Evolutionary conservation across 2,113 vertebrate species (phyloP).

Genomic region (Prunella himalayana): DNA sequence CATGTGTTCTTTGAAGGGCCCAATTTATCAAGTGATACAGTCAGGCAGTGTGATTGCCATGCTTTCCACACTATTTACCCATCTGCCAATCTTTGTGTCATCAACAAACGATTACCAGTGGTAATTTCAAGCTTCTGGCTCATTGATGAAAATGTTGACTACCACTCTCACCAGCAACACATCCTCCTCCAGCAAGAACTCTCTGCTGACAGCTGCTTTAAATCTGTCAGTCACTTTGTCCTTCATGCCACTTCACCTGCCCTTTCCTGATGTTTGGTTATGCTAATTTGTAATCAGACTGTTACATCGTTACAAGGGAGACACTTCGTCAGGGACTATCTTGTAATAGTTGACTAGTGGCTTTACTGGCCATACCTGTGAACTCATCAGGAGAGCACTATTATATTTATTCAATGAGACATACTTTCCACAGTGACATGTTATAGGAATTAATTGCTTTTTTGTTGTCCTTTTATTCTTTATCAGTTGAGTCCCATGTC

Average conservation of each 20-base stretch:
- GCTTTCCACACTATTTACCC: background rate
- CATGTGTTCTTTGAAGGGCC: background rate
- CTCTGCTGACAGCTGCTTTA: constrained; percentile 26
- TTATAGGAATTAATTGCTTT: background rate
- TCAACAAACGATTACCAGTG: constrained; percentile 10
- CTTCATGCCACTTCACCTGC: background rate
- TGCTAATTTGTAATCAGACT: background rate
- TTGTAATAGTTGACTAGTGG: background rate
- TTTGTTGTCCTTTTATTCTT: background rate
- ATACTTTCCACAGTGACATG: background rate
- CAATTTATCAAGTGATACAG: constrained; percentile 21
- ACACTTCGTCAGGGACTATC: background rate
- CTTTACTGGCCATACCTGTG: background rate
- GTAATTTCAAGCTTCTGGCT: background rate
- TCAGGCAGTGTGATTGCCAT: background rate
- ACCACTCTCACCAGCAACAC: background rate
- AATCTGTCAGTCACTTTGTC: constrained; percentile 13
- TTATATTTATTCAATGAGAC: constrained; percentile 13
- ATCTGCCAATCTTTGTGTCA: constrained; percentile 36
- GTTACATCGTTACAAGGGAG: background rate
- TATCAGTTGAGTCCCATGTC: background rate
- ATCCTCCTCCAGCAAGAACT: background rate
- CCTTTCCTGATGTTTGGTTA: background rate
- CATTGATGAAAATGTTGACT: background rate
- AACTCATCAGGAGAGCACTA: background rate